Evolutionary conservation across 2,888 invertebrate genomes (phyloP).

Genomic region (Xestia ashworthii): DNA sequence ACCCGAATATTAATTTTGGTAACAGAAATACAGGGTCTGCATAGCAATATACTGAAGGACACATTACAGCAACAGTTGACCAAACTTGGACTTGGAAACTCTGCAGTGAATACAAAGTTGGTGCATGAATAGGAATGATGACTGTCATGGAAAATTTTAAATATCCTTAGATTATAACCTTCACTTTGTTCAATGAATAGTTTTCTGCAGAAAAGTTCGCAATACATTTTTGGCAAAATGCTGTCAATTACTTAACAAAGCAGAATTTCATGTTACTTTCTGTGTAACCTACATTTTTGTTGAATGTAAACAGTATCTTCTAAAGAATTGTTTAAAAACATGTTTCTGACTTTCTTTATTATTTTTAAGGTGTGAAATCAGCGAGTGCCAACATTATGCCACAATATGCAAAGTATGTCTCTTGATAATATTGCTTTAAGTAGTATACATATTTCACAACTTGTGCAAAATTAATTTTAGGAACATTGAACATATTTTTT

Average conservation of each 20-base stretch:
- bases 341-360: constrained; percentile 51
- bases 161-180: constrained; percentile 22
- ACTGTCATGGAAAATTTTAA: constrained; percentile 32
- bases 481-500: constrained; percentile 3
- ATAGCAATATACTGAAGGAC: constrained; percentile 68
- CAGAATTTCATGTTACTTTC: constrained; percentile 23
- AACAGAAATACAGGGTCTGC: constrained; percentile 66
- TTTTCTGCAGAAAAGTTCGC: neutral
- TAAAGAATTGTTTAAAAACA: constrained; percentile 25
- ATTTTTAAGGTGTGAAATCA: constrained; percentile 52
- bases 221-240: neutral
- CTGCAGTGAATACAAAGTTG: constrained; percentile 58
- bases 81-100: constrained; percentile 48
- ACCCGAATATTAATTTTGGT: constrained; percentile 68
- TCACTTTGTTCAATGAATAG: constrained; percentile 1
- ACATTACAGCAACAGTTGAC: constrained; percentile 59
- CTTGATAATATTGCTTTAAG: constrained; percentile 31
- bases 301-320: constrained; percentile 16
- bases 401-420: constrained; percentile 34
- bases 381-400: constrained; percentile 41
- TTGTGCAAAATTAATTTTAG: constrained; percentile 10
- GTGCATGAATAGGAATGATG: constrained; percentile 25
- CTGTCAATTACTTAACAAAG: constrained; percentile 23
- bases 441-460: constrained; percentile 5
- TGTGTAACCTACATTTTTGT: constrained; percentile 47